Conservation (phyloP, 2,113 vertebrate genomes). For the Neodontobutis hainanensis region DNA sequence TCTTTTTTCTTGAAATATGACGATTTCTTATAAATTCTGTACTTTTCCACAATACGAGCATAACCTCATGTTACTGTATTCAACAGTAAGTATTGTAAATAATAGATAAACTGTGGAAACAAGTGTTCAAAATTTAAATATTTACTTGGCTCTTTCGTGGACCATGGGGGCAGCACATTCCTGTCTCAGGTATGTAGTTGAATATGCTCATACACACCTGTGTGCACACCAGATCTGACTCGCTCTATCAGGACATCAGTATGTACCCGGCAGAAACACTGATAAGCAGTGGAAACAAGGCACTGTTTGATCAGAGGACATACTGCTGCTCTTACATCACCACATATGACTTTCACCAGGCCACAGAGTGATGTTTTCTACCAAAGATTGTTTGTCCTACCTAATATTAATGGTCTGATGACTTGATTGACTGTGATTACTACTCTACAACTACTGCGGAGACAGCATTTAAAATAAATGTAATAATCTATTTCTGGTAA, state of each 20-base stretch:
- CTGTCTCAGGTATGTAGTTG: conserved; percentile 2
- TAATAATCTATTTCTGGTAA: neutral
- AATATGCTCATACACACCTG: conserved; percentile 19
- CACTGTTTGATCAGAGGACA: conserved; percentile 48
- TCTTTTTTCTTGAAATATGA: no score
- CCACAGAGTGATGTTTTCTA: neutral
- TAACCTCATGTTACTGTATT: neutral
- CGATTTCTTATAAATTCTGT: no score
- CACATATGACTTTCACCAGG: conserved; percentile 13
- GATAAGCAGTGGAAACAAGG: conserved; percentile 59
- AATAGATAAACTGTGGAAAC: neutral
- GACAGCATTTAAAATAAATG: no score
- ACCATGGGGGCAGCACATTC: conserved; percentile 14
- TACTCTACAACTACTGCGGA: no score
- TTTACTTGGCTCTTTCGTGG: neutral
- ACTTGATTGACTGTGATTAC: no score
- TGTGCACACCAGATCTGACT: conserved; percentile 8
- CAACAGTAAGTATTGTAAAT: neutral
- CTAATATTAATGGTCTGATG: no score
- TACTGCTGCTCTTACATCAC: conserved; percentile 48
- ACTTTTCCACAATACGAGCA: no score
- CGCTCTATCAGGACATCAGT: conserved; percentile 31
- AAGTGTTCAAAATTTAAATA: conserved; percentile 11
- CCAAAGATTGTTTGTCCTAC: no score
- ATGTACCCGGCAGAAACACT: conserved; percentile 29